phyloP scores from a whole-genome alignment of 2,113 vertebrate species.

The Butorides virescens region DNA sequence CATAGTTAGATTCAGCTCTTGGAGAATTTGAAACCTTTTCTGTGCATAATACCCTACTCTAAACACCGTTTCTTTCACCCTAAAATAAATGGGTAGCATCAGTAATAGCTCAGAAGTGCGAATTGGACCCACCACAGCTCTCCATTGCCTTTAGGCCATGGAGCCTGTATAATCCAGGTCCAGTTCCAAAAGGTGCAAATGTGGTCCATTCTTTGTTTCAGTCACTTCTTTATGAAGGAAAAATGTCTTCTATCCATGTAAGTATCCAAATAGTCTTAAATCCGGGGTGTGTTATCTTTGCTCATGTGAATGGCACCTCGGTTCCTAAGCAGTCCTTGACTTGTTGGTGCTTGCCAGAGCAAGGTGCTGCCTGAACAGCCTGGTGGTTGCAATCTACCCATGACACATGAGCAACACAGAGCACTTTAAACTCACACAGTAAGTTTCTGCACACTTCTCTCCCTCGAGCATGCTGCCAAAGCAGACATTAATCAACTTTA shows the following conservation, averaged over 20 bases:
- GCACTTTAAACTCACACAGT: background rate
- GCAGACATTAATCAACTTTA: slow-evolving; percentile 27
- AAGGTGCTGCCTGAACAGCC: background rate
- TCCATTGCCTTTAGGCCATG: background rate
- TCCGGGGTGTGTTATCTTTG: accelerated
- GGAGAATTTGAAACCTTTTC: background rate
- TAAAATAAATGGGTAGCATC: background rate
- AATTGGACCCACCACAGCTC: background rate
- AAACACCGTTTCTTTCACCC: background rate
- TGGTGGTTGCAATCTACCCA: background rate
- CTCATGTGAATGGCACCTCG: accelerated
- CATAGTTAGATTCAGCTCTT: background rate
- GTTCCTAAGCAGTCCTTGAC: background rate
- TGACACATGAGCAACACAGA: background rate
- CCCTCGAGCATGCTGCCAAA: background rate
- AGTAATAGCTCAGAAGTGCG: background rate
- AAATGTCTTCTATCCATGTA: background rate
- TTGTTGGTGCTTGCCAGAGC: background rate
- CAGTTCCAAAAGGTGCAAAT: background rate
- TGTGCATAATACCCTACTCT: background rate
- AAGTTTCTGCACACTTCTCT: background rate
- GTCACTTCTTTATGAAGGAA: background rate
- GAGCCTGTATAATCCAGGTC: background rate
- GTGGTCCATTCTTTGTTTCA: background rate
- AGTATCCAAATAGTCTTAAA: background rate